Conservation (phyloP, 2,888 invertebrate species). For the Leucoma salicis region DNA sequence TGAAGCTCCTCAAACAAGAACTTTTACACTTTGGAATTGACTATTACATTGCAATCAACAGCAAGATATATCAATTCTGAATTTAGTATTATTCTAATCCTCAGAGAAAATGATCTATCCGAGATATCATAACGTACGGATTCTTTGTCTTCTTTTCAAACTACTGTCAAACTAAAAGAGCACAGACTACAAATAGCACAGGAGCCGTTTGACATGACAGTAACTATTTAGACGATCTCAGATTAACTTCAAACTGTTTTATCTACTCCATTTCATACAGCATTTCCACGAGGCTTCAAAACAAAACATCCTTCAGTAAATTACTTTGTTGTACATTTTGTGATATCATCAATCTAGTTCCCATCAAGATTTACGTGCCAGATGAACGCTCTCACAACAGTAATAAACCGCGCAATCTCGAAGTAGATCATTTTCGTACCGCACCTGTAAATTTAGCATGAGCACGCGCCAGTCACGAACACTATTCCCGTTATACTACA, state of each 20-base stretch:
- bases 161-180: too few relatives aligned
- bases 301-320: constrained; percentile 29
- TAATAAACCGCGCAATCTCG: constrained; percentile 44
- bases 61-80: too few relatives aligned
- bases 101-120: too few relatives aligned
- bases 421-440: constrained; percentile 48
- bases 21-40: too few relatives aligned
- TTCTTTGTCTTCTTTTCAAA: too few relatives aligned
- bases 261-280: constrained; percentile 47
- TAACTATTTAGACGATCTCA: constrained; percentile 22
- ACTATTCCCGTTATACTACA: constrained; percentile 35
- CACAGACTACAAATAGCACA: too few relatives aligned
- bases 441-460: constrained; percentile 55
- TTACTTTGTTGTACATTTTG: constrained; percentile 21
- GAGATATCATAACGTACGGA: too few relatives aligned
- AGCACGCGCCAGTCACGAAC: constrained; percentile 52
- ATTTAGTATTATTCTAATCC: too few relatives aligned
- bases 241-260: constrained; percentile 21
- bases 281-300: constrained; percentile 25
- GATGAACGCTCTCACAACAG: constrained; percentile 40
- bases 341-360: constrained; percentile 35
- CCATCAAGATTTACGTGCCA: constrained; percentile 47
- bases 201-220: constrained; percentile 12
- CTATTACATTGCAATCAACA: too few relatives aligned
- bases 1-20: too few relatives aligned